Percentiles rank a stretch among this genome's conserved stretches.
Evolutionary conservation across 2,888 invertebrate genomes (phyloP).

Genomic region (Catocala nupta): DNA sequence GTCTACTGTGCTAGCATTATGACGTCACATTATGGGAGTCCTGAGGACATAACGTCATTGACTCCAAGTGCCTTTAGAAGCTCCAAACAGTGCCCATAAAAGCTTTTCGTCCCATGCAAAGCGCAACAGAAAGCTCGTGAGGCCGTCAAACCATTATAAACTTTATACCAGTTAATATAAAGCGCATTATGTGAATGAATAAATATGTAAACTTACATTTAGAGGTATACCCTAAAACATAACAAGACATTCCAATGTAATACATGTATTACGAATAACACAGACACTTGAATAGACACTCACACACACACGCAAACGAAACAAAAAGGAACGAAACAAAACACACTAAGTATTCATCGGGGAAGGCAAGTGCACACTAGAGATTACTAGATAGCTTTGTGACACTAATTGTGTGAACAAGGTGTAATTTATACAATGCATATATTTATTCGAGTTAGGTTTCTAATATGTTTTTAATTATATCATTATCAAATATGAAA

Average conservation of each 20-base stretch:
- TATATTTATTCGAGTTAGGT: too few relatives aligned
- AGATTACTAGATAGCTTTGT: conserved; percentile 17
- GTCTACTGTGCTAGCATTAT: conserved; percentile 38
- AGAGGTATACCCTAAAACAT: conserved; percentile 46
- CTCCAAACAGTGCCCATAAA: conserved; percentile 19
- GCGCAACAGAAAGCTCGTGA: conserved; percentile 45
- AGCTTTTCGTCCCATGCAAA: conserved; percentile 60
- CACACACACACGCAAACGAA: conserved; percentile 39
- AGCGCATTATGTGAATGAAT: conserved; percentile 37
- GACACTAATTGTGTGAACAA: conserved; percentile 21
- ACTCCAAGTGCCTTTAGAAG: conserved; percentile 63
- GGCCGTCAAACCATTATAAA: conserved; percentile 28
- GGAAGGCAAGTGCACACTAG: conserved; percentile 48
- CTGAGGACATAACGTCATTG: conserved; percentile 82
- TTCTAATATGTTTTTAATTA: too few relatives aligned
- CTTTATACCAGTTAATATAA: conserved; percentile 39
- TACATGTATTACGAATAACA: conserved; percentile 29
- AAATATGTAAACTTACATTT: conserved; percentile 47
- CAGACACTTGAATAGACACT: conserved; percentile 19
- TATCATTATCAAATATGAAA: too few relatives aligned
- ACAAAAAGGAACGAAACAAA: conserved; percentile 38
- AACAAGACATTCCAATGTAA: conserved; percentile 43
- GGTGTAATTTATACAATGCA: not conserved
- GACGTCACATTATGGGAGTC: conserved; percentile 65
- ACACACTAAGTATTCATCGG: conserved; percentile 26